These are phyloP conservation scores for Phthorimaea operculella DNA, from an alignment of 1,140 invertebrate species.

Conservation along the genomic window DNA sequence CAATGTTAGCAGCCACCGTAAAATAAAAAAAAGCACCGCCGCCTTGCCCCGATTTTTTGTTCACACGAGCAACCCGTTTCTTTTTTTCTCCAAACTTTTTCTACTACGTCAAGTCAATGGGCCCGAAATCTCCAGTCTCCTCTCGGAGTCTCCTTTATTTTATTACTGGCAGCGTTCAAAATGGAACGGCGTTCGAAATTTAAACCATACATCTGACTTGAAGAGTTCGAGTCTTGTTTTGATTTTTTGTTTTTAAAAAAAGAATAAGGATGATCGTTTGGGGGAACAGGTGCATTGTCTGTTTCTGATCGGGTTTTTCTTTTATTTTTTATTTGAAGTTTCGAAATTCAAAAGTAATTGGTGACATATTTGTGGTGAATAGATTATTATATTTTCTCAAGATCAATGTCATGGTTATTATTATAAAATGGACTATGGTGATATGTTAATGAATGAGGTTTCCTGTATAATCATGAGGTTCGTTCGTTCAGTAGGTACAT, in stretches of 20 bases:
- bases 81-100: not conserved
- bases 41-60: slow-evolving; percentile 6
- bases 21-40: not conserved
- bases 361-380: no score
- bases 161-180: not conserved
- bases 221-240: not conserved
- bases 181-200: not conserved
- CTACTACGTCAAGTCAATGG: not conserved
- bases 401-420: no score
- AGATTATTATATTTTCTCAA: no score
- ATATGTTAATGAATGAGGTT: no score
- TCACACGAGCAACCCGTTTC: slow-evolving; percentile 5
- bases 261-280: not conserved
- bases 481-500: no score
- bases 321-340: not conserved
- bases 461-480: no score
- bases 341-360: no score
- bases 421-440: no score
- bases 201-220: not conserved
- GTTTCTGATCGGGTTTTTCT: not conserved
- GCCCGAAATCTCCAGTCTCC: no score
- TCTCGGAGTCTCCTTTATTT: no score
- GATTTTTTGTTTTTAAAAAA: not conserved
- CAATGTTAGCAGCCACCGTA: not conserved
- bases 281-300: slow-evolving; percentile 17